Conservation (phyloP, 2,797 vertebrate genomes). For the Threskiornis aethiopicus region DNA sequence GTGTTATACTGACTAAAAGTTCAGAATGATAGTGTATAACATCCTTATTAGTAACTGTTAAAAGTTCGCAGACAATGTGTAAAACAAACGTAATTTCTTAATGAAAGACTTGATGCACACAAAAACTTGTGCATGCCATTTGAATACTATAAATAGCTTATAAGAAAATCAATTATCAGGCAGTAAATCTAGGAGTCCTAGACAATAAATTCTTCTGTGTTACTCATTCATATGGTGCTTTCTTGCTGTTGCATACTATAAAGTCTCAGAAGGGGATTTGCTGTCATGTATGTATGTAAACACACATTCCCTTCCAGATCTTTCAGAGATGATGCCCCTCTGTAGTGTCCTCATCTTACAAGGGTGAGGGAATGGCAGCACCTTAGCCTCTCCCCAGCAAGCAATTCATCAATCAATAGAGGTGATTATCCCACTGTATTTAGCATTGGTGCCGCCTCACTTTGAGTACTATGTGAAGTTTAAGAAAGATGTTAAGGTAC, state of each 20-base stretch:
- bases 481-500: not conserved
- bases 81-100: not conserved
- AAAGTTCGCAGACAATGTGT: not conserved
- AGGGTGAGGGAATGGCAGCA: not conserved
- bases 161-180: not conserved
- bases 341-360: not conserved
- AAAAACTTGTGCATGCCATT: not conserved
- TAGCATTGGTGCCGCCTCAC: accelerated
- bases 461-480: not conserved
- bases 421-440: not conserved
- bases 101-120: not conserved
- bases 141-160: not conserved
- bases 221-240: not conserved
- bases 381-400: not conserved
- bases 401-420: not conserved
- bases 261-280: not conserved
- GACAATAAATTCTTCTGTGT: not conserved
- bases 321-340: not conserved
- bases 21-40: not conserved
- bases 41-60: not conserved
- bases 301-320: not conserved
- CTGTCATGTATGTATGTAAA: not conserved
- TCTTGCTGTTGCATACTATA: not conserved
- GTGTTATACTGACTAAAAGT: not conserved
- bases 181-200: not conserved